Evolutionary conservation across 2,113 vertebrate genomes (phyloP).

Genomic region (Myocastor coypus): DNA sequence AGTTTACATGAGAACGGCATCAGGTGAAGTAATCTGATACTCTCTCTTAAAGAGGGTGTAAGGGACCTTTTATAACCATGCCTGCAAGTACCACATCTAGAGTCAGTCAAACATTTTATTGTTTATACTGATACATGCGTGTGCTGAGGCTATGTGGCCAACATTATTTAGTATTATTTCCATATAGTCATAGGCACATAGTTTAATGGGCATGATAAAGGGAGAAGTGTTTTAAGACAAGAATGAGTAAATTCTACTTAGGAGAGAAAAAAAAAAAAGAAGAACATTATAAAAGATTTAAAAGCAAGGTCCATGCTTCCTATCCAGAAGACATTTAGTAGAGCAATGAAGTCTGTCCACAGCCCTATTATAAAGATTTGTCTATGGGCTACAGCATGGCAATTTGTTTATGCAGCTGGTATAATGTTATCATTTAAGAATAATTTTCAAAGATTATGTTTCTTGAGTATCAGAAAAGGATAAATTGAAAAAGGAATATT

Average conservation of each 20-base stretch:
- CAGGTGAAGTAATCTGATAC: slow-evolving; percentile 56
- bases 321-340: slow-evolving; percentile 59
- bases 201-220: slow-evolving; percentile 78
- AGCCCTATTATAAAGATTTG: slow-evolving; percentile 62
- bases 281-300: slow-evolving; percentile 79
- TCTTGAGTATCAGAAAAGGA: slow-evolving; percentile 61
- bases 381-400: slow-evolving; percentile 3
- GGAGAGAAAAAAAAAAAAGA: slow-evolving; percentile 70
- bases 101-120: slow-evolving; percentile 70
- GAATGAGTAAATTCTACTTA: slow-evolving; percentile 61
- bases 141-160: slow-evolving; percentile 59
- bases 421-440: slow-evolving; percentile 69
- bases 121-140: slow-evolving; percentile 70
- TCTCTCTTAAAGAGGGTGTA: slow-evolving; percentile 51
- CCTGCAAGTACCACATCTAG: slow-evolving; percentile 49
- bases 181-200: slow-evolving; percentile 62
- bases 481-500: slow-evolving; percentile 34
- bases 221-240: slow-evolving; percentile 68
- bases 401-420: slow-evolving; percentile 63
- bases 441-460: slow-evolving; percentile 54
- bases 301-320: slow-evolving; percentile 67
- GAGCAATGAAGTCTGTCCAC: slow-evolving; percentile 60
- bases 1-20: slow-evolving; percentile 27
- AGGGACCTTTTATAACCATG: slow-evolving; percentile 56
- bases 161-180: slow-evolving; percentile 77